phyloP scores from a whole-genome alignment of 2,888 invertebrate genomes.

The Stenichneumon culpator region DNA sequence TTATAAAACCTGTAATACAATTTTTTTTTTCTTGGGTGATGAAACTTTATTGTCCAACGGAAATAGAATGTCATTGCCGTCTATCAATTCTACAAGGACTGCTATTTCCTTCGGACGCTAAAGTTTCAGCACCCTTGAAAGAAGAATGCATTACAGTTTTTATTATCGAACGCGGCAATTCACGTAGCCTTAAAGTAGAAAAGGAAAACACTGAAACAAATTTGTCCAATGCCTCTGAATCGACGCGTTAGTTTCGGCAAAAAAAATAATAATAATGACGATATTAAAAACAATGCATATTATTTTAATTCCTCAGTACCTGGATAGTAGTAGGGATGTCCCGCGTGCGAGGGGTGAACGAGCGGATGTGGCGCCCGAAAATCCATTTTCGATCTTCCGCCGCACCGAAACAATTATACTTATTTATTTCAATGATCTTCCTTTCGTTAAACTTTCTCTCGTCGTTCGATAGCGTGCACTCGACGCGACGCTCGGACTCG shows the following conservation, averaged over 20 bases:
- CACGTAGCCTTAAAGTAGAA: too few species aligned
- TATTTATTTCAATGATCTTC: not conserved
- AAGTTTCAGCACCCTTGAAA: too few species aligned
- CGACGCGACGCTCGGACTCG: conserved; percentile 10
- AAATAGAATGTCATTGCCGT: too few species aligned
- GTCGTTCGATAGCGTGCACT: conserved; percentile 3
- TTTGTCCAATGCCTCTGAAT: not conserved
- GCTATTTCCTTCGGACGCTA: too few species aligned
- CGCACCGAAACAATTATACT: not conserved
- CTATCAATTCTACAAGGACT: too few species aligned
- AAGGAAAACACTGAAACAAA: not conserved
- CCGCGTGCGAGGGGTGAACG: conserved; percentile 82
- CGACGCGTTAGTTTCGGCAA: not conserved
- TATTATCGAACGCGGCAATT: too few species aligned
- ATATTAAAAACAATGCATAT: conserved; percentile 22
- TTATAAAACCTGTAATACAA: too few species aligned
- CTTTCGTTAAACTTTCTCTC: conserved; percentile 1
- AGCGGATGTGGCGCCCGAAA: conserved; percentile 84
- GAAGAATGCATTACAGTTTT: too few species aligned
- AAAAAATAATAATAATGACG: not conserved
- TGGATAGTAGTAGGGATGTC: conserved; percentile 81
- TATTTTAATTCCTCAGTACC: conserved; percentile 62
- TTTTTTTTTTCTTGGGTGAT: too few species aligned
- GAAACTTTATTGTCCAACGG: too few species aligned
- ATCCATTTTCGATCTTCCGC: conserved; percentile 77